Evolutionary conservation across 2,113 vertebrate species (phyloP).

Genomic region (Peucedramus taeniatus): DNA sequence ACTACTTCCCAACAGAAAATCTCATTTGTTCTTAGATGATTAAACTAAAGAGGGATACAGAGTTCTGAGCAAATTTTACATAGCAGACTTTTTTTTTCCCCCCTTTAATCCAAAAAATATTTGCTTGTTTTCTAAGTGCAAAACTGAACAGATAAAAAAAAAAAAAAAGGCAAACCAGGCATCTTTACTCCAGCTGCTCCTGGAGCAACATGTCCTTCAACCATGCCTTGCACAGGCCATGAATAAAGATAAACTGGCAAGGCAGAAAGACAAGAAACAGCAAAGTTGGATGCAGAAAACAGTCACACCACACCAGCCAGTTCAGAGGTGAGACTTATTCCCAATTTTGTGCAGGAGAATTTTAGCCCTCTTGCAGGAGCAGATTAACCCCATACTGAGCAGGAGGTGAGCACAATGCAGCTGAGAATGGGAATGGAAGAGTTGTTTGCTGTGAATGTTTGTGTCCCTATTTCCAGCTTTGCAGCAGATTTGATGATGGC

Average conservation of each 20-base stretch:
- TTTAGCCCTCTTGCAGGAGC: neutral
- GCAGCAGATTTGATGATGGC: neutral
- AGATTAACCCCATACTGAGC: accelerated
- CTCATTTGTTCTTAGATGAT: constrained; percentile 32
- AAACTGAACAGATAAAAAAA: neutral
- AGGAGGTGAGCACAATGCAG: neutral
- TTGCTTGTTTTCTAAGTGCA: neutral
- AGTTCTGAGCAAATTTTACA: neutral
- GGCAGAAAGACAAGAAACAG: neutral
- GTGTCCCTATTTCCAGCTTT: neutral
- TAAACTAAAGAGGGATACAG: neutral
- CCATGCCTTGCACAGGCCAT: neutral
- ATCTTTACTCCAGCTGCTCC: neutral
- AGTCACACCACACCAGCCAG: neutral
- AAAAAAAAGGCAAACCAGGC: neutral
- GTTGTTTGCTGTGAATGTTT: accelerated
- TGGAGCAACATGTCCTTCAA: neutral
- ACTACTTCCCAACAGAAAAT: constrained; percentile 53
- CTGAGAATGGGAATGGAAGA: neutral
- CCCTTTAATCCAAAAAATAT: neutral
- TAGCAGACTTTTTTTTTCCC: neutral
- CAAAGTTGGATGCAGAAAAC: neutral
- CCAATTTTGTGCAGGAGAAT: neutral
- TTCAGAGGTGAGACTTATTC: neutral
- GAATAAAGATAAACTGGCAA: neutral